phyloP scores from a whole-genome alignment of 2,888 invertebrate genomes.

The Mimas tiliae region DNA sequence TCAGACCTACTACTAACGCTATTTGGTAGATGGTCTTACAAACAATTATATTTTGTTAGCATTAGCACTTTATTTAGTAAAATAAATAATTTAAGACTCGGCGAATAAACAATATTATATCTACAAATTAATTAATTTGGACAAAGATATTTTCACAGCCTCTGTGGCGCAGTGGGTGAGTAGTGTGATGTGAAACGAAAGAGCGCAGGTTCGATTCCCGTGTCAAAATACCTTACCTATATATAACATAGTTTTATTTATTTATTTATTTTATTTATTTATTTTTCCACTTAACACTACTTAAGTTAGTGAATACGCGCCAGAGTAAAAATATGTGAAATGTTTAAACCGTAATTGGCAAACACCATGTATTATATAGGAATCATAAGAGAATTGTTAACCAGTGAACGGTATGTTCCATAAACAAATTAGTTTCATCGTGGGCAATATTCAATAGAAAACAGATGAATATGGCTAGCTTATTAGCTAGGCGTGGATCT shows the following conservation, averaged over 20 bases:
- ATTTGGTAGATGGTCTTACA: background rate
- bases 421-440: slow-evolving; percentile 56
- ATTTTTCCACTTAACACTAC: no score
- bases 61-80: background rate
- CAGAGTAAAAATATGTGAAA: background rate
- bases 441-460: slow-evolving; percentile 39
- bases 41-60: no score
- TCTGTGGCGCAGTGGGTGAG: no score
- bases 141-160: no score
- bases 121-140: no score
- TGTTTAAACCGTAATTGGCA: slow-evolving; percentile 5
- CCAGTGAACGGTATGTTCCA: slow-evolving; percentile 43
- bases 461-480: no score
- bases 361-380: slow-evolving; percentile 1
- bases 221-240: no score
- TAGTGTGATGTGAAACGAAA: no score
- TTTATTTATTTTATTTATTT: no score
- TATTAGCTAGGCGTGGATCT: slow-evolving; percentile 5
- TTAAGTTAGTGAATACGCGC: background rate
- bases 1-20: background rate
- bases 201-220: no score
- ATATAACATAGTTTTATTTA: no score
- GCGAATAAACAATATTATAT: background rate
- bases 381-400: slow-evolving; percentile 16
- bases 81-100: background rate